Percentiles rank a stretch among this genome's conserved stretches.
phyloP scores from a whole-genome alignment of 1,140 invertebrate species.

The Drosophila auraria region DNA sequence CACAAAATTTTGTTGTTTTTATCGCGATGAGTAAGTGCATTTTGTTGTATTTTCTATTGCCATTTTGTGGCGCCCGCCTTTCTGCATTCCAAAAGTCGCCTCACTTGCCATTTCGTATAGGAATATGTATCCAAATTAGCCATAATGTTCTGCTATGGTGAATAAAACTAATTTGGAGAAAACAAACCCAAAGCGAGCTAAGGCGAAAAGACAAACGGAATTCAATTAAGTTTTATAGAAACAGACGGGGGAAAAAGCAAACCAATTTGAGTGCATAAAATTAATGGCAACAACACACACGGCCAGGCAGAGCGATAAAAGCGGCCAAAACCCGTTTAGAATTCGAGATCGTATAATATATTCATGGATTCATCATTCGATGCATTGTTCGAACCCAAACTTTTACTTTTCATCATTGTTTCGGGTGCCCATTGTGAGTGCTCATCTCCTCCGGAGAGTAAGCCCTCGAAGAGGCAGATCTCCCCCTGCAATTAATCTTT shows the following conservation, averaged over 20 bases:
- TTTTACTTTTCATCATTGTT: conserved; percentile 76
- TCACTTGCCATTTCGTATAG: conserved; percentile 2
- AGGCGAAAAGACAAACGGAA: conserved; percentile 28
- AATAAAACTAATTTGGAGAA: conserved; percentile 32
- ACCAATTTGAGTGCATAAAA: conserved; percentile 56
- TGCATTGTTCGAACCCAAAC: conserved; percentile 73
- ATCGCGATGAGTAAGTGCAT: conserved; percentile 14
- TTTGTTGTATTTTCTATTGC: not conserved
- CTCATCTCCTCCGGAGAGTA: conserved; percentile 22
- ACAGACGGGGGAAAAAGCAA: conserved; percentile 21
- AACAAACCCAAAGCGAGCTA: conserved; percentile 10
- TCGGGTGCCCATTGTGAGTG: conserved; percentile 36
- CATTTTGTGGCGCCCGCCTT: not conserved
- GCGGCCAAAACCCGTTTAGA: conserved; percentile 67
- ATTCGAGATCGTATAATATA: conserved; percentile 62
- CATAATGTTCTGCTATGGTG: not conserved
- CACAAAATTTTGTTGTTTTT: not conserved
- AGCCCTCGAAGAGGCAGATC: conserved; percentile 40
- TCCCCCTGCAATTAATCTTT: conserved; percentile 75
- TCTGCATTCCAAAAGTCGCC: not conserved
- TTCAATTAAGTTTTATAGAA: conserved; percentile 45
- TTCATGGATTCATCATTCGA: conserved; percentile 68
- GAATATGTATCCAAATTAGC: not conserved
- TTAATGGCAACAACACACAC: conserved; percentile 40
- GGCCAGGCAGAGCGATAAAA: conserved; percentile 17